Conservation (phyloP, 2,113 vertebrate genomes). For the Paramormyrops kingsleyae region DNA sequence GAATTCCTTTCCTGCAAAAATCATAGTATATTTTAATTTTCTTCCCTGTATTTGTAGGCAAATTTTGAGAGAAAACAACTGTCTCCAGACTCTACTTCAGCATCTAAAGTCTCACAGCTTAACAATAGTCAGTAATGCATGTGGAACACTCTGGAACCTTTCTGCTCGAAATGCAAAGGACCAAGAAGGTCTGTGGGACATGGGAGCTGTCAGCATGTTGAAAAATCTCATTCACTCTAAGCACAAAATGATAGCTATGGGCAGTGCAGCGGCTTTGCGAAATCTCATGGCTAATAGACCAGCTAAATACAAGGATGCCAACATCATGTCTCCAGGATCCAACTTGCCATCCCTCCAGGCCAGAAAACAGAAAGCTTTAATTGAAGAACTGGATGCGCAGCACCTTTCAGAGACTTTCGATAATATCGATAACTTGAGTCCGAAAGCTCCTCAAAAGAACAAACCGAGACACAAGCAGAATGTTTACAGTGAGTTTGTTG, state of each 20-base stretch:
- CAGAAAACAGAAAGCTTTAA: constrained; percentile 92
- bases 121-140: constrained; percentile 96
- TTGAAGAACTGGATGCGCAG: constrained; percentile 93
- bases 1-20: background rate
- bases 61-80: constrained; percentile 87
- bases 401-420: constrained; percentile 97
- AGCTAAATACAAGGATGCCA: constrained; percentile 86
- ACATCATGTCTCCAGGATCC: constrained; percentile 88
- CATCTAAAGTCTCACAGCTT: constrained; percentile 97
- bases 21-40: constrained; percentile 6
- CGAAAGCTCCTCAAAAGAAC: constrained; percentile 76
- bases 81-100: constrained; percentile 89
- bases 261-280: constrained; percentile 88
- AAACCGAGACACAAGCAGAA: constrained; percentile 78
- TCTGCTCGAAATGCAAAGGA: constrained; percentile 90
- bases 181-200: constrained; percentile 94
- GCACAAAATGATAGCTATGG: constrained; percentile 99
- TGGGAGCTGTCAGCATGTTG: constrained; percentile 97
- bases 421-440: constrained; percentile 96
- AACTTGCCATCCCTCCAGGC: constrained; percentile 88
- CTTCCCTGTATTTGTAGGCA: constrained; percentile 68
- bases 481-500: constrained; percentile 69
- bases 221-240: constrained; percentile 98
- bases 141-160: constrained; percentile 95
- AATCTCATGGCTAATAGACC: constrained; percentile 98